These are phyloP conservation scores for Gryllus bimaculatus DNA, from an alignment of 1,140 invertebrate species.

Conservation along the genomic window DNA sequence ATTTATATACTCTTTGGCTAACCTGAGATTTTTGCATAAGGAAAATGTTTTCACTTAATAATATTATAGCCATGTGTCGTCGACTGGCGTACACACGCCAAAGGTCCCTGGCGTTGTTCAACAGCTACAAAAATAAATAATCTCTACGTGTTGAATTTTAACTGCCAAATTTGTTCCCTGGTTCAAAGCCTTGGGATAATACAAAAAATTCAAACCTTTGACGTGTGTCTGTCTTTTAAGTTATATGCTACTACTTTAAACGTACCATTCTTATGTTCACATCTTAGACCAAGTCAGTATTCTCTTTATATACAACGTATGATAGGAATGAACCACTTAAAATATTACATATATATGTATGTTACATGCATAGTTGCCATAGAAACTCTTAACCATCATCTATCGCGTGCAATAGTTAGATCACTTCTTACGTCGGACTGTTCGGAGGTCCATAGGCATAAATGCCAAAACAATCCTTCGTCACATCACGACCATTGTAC, in stretches of 20 bases:
- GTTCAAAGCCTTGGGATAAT: not conserved
- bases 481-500: not conserved
- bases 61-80: not conserved
- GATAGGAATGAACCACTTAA: not conserved
- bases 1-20: slow-evolving; percentile 5
- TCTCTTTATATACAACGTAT: not conserved
- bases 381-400: not conserved
- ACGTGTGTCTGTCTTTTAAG: not conserved
- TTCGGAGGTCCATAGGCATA: not conserved
- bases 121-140: slow-evolving; percentile 1
- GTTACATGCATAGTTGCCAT: not conserved
- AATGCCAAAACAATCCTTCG: not conserved
- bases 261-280: not conserved
- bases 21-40: slow-evolving; percentile 4
- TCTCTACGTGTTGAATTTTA: not conserved
- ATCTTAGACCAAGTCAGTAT: not conserved
- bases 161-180: not conserved
- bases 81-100: not conserved
- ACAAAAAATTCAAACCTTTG: not conserved
- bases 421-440: not conserved
- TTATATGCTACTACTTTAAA: not conserved
- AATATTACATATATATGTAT: not conserved
- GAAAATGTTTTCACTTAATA: not conserved
- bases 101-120: not conserved
- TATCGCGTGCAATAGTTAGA: not conserved